These are phyloP conservation scores for Trichogramma dendrolimi DNA, from an alignment of 2,888 invertebrate genomes.

Conservation along the genomic window DNA sequence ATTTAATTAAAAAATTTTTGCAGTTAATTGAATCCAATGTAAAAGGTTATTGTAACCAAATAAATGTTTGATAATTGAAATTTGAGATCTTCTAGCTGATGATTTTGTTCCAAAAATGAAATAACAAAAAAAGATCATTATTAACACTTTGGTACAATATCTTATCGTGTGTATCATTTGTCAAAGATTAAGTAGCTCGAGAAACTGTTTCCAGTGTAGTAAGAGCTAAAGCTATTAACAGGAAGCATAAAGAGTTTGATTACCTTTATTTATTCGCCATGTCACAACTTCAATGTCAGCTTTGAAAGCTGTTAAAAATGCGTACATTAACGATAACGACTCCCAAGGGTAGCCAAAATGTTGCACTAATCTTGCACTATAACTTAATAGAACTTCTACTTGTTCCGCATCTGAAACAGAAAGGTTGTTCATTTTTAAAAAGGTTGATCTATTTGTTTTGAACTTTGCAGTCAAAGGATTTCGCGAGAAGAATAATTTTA, in stretches of 20 bases:
- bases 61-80: too few relatives aligned
- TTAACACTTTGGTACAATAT: not conserved
- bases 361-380: slow-evolving; percentile 60
- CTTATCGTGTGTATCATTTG: too few relatives aligned
- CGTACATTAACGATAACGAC: slow-evolving; percentile 75
- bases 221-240: slow-evolving; percentile 16
- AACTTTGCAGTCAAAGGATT: too few relatives aligned
- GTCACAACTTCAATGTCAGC: slow-evolving; percentile 73
- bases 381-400: slow-evolving; percentile 63
- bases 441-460: slow-evolving; percentile 9
- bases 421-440: slow-evolving; percentile 2
- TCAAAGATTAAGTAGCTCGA: slow-evolving; percentile 1
- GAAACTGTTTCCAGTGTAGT: slow-evolving; percentile 20
- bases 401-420: slow-evolving; percentile 43
- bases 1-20: too few relatives aligned
- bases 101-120: not conserved
- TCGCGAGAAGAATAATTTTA: too few relatives aligned
- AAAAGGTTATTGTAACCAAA: too few relatives aligned
- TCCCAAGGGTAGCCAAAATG: slow-evolving; percentile 75
- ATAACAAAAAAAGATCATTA: not conserved
- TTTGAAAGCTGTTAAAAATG: slow-evolving; percentile 72
- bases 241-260: slow-evolving; percentile 29
- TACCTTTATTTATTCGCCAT: slow-evolving; percentile 73
- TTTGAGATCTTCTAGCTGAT: too few relatives aligned
- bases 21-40: too few relatives aligned